A percentile compares a stretch with the other conserved stretches of the same genome.
These are phyloP conservation scores for Bombus soroeensis DNA, from an alignment of 1,140 invertebrate species.

Conservation along the genomic window DNA sequence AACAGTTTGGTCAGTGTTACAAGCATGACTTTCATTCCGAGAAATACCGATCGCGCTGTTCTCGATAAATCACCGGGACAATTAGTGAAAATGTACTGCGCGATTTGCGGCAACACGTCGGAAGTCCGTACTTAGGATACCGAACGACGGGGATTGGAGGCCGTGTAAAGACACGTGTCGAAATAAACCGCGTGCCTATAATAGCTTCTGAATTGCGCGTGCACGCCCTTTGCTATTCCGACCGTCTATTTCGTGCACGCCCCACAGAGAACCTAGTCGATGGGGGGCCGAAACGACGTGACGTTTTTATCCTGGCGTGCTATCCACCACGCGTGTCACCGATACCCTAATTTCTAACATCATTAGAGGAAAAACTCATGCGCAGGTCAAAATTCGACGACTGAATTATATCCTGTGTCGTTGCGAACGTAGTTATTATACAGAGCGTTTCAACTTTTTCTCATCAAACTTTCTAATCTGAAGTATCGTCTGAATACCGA, in stretches of 20 bases:
- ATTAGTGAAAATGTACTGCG: slow-evolving; percentile 24
- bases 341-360: slow-evolving; percentile 61
- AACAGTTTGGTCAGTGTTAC: background rate
- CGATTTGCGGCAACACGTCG: slow-evolving; percentile 31
- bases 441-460: background rate
- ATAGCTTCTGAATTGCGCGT: slow-evolving; percentile 72
- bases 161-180: slow-evolving; percentile 76
- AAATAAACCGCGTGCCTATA: slow-evolving; percentile 74
- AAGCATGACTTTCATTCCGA: background rate
- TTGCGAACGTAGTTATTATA: no score
- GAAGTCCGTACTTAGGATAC: slow-evolving; percentile 57
- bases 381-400: background rate
- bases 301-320: slow-evolving; percentile 63
- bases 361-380: slow-evolving; percentile 49
- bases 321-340: slow-evolving; percentile 67
- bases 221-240: slow-evolving; percentile 58
- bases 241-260: slow-evolving; percentile 53
- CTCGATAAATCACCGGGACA: slow-evolving; percentile 24
- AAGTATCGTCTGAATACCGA: background rate
- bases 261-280: slow-evolving; percentile 50
- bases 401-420: no score
- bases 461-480: background rate
- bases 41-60: background rate
- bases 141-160: slow-evolving; percentile 75
- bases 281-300: slow-evolving; percentile 57